These are phyloP conservation scores for Vombatus ursinus DNA, from an alignment of 2,113 vertebrate genomes.

Conservation along the genomic window DNA sequence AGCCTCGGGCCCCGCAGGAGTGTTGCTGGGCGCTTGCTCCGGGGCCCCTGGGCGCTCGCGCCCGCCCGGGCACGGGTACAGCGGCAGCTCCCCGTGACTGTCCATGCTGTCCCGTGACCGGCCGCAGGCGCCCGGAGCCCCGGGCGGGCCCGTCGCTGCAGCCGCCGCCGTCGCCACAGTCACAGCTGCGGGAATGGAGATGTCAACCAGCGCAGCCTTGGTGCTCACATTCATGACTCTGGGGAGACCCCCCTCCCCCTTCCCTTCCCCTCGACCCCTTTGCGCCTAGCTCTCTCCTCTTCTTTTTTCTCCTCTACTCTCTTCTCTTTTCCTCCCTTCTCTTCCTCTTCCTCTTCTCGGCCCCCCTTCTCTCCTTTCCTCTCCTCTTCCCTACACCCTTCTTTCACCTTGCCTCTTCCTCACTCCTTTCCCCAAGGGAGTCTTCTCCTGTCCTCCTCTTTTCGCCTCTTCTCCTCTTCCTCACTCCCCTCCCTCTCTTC, in stretches of 20 bases:
- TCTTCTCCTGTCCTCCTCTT: not conserved
- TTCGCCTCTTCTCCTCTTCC: not conserved
- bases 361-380: not conserved
- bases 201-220: conserved; percentile 81
- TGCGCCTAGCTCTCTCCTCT: not conserved
- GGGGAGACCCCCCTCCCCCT: conserved; percentile 29
- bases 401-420: not conserved
- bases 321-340: not conserved
- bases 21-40: conserved; percentile 86
- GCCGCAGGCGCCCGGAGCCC: conserved; percentile 81
- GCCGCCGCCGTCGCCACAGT: not conserved
- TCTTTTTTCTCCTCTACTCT: not conserved
- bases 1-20: conserved; percentile 84
- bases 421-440: not conserved
- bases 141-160: not conserved
- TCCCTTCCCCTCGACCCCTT: not conserved
- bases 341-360: not conserved
- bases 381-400: conserved; percentile 1
- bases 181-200: not conserved
- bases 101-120: conserved; percentile 64
- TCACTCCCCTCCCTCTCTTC: not conserved
- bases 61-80: conserved; percentile 19
- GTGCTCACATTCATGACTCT: conserved; percentile 86
- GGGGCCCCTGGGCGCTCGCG: conserved; percentile 80
- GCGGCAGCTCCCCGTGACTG: not conserved